Evolutionary conservation across 2,888 invertebrate species (phyloP).

Genomic region (Oscheius sp.): DNA sequence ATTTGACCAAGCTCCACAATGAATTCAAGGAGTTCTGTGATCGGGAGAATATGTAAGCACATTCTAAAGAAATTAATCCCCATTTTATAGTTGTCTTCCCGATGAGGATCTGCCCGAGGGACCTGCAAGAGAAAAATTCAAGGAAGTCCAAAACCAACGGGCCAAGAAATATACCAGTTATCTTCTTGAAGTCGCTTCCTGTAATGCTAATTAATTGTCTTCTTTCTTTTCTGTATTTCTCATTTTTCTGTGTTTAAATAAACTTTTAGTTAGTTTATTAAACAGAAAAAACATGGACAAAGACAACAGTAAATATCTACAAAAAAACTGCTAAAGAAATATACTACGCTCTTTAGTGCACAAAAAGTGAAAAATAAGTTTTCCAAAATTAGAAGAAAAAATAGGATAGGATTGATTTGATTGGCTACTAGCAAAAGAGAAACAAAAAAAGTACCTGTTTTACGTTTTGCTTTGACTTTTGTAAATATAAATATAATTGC

Average conservation of each 20-base stretch:
- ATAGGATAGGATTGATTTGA: neutral
- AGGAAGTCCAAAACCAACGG: slow-evolving; percentile 48
- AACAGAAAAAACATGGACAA: neutral
- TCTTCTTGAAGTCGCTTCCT: slow-evolving; percentile 40
- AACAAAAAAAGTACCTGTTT: no score
- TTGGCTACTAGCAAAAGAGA: neutral
- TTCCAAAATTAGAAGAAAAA: neutral
- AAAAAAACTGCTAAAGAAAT: slow-evolving; percentile 4
- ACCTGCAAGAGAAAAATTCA: slow-evolving; percentile 48
- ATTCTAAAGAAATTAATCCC: neutral
- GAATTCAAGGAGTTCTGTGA: slow-evolving; percentile 52
- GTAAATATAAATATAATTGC: slow-evolving; percentile 9
- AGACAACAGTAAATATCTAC: neutral
- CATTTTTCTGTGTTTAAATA: neutral
- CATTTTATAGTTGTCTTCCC: slow-evolving; percentile 52
- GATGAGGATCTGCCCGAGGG: slow-evolving; percentile 57
- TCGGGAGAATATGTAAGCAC: slow-evolving; percentile 54
- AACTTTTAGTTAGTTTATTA: slow-evolving; percentile 6
- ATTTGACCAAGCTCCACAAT: slow-evolving; percentile 44
- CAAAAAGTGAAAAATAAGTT: neutral
- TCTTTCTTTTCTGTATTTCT: neutral
- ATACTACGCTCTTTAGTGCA: neutral
- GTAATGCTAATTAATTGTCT: slow-evolving; percentile 38
- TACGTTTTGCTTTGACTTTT: neutral
- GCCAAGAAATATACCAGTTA: slow-evolving; percentile 53